Percentiles rank a stretch among this genome's conserved stretches.
Evolutionary conservation across 2,113 vertebrate species (phyloP).

Genomic region (Nycticebus coucang): DNA sequence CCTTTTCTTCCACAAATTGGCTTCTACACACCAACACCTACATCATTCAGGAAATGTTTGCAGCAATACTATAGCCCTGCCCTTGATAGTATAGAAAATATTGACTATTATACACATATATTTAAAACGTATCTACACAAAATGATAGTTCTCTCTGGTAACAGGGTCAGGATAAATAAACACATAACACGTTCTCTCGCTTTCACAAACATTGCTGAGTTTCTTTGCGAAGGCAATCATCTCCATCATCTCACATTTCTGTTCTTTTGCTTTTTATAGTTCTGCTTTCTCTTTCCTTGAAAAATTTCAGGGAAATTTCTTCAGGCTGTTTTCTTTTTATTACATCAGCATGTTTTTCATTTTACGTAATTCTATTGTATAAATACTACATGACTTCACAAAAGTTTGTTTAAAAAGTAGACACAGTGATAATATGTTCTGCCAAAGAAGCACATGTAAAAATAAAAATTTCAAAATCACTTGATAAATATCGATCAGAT

Average conservation of each 20-base stretch:
- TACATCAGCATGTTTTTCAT: background rate
- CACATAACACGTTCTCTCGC: background rate
- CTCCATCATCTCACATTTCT: background rate
- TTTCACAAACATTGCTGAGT: background rate
- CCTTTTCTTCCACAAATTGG: background rate
- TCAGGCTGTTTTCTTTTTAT: conserved; percentile 2
- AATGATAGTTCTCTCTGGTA: background rate
- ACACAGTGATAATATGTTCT: background rate
- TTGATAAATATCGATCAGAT: background rate
- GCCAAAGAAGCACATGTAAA: background rate
- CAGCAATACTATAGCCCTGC: background rate
- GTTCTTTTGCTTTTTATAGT: background rate
- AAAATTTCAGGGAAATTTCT: background rate
- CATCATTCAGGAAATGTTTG: background rate
- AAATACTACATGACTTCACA: background rate
- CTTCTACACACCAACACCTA: background rate
- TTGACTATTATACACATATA: background rate
- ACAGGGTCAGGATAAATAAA: background rate
- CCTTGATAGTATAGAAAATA: background rate
- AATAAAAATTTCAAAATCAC: background rate
- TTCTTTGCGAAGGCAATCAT: background rate
- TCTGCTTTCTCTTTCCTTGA: background rate
- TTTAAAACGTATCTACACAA: background rate
- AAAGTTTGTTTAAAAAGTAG: conserved; percentile 2
- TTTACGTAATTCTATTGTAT: conserved; percentile 26